phyloP scores from a whole-genome alignment of 2,797 vertebrate species.

The Sylvilagus floridanus region DNA sequence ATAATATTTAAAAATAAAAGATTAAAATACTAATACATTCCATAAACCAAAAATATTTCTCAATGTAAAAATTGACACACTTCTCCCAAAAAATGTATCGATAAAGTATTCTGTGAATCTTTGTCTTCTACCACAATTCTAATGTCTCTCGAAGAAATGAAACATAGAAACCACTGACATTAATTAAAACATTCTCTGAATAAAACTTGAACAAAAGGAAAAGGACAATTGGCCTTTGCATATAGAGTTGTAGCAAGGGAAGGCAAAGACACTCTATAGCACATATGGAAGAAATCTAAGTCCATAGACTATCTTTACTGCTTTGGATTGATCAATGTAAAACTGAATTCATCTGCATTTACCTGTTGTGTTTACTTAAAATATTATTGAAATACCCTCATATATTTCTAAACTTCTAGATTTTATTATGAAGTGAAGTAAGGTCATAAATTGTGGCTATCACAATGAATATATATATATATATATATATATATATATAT shows the following conservation, averaged over 20 bases:
- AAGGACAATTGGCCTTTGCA: conserved; percentile 17
- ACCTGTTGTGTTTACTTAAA: not conserved
- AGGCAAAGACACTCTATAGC: not conserved
- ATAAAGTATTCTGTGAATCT: not conserved
- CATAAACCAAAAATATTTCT: not conserved
- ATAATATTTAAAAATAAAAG: not conserved
- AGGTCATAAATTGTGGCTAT: not conserved
- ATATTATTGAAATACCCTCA: not conserved
- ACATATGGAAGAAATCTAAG: not conserved
- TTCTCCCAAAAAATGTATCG: not conserved
- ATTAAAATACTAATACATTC: no score
- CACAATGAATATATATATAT: conserved; percentile 6
- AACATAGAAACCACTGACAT: conserved; percentile 4
- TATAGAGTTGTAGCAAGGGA: conserved; percentile 24
- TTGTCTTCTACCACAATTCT: not conserved
- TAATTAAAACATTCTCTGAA: conserved; percentile 39
- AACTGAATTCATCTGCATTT: conserved; percentile 11
- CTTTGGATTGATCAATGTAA: not conserved
- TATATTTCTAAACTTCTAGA: conserved; percentile 7
- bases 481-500: conserved; percentile 27
- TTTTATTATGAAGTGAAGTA: not conserved
- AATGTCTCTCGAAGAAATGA: not conserved
- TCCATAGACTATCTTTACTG: not conserved
- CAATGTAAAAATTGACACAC: not conserved
- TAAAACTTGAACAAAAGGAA: conserved; percentile 41